Base-by-base conservation (phyloP, 2,113 vertebrate genomes). In the Pterocles burchelli region DNA sequence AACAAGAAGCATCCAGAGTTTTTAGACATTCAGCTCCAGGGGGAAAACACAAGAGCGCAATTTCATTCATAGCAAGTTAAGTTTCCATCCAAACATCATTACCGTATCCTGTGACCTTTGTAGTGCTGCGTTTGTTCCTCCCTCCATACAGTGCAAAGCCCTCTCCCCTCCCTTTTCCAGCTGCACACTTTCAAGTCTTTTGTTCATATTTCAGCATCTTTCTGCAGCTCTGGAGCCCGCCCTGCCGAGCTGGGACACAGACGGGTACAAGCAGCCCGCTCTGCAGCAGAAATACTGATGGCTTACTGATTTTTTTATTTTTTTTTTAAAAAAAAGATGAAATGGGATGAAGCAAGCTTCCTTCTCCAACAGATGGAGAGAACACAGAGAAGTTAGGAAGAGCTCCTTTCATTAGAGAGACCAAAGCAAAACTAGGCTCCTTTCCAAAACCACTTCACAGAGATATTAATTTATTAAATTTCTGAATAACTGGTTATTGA, bases 21-120 rank as follows among this genome's bases (percentile, higher is more conserved):
- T 97, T 94, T n/a, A 90, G 94, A 95, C 95, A 80, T 74, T 55
- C 29, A 82, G 94, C 83, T 93, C 95, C 93, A 88, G 54, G 62
- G 95, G 95, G 96, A 97, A 96, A 95, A 63, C 59, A 33, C 77
- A 21, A 93, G 87, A 92, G 92, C 34, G 3, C 82, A 76, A 9
- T 77, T 95, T 97, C 92, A 97, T 96, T 97, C 95, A 96, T 38
- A 91, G 95, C 93, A 76, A 95, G 88, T 9, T 70, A 51, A 94
- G 86, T 97, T 97, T 96, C 96, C 97, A 97, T 95, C 81, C 91
- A 92, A 96, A 95, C 76, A 91, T 66, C 90, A 92, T 70, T 85
- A 70, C 94, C 80, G 70, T 4, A 94, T 92, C 90, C 93, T 96
- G 76, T 93, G 93, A 96, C 95, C 91, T 97, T 92, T 94, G 90